phyloP scores from a whole-genome alignment of 2,888 invertebrate genomes.

The Temnothorax ravouxi region DNA sequence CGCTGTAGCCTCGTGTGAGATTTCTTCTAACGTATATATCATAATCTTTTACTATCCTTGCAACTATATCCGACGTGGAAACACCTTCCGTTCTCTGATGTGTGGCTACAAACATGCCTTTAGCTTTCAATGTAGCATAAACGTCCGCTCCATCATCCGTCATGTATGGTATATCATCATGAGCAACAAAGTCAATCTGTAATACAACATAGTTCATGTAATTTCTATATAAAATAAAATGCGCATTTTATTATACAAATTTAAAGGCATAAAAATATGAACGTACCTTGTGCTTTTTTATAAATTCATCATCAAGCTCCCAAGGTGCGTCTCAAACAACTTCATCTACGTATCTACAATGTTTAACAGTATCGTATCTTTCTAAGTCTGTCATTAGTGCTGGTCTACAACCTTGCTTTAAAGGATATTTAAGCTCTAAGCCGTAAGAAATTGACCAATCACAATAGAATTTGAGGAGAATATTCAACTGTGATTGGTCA shows the following conservation, averaged over 20 bases:
- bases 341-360: constrained; percentile 99
- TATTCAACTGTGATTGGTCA: too few relatives aligned
- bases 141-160: constrained; percentile 94
- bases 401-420: too few relatives aligned
- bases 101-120: constrained; percentile 98
- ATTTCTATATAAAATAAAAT: not conserved
- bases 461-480: too few relatives aligned
- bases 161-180: constrained; percentile 99
- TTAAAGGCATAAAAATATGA: constrained; percentile 6
- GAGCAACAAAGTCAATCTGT: constrained; percentile 98
- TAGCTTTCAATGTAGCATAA: constrained; percentile 96
- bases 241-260: not conserved
- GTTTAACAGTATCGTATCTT: constrained; percentile 98
- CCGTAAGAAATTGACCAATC: too few relatives aligned
- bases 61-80: constrained; percentile 99
- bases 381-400: constrained; percentile 99
- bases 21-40: constrained; percentile 99
- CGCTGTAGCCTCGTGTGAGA: constrained; percentile 98
- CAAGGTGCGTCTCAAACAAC: constrained; percentile 97
- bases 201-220: constrained; percentile 66
- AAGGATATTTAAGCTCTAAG: too few relatives aligned
- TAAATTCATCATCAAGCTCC: constrained; percentile 96
- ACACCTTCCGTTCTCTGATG: constrained; percentile 98
- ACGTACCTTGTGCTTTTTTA: constrained; percentile 93
- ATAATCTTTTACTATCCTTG: constrained; percentile 98